Evolutionary conservation across 2,113 vertebrate genomes (phyloP).

Genomic region (Erythrolamprus reginae): DNA sequence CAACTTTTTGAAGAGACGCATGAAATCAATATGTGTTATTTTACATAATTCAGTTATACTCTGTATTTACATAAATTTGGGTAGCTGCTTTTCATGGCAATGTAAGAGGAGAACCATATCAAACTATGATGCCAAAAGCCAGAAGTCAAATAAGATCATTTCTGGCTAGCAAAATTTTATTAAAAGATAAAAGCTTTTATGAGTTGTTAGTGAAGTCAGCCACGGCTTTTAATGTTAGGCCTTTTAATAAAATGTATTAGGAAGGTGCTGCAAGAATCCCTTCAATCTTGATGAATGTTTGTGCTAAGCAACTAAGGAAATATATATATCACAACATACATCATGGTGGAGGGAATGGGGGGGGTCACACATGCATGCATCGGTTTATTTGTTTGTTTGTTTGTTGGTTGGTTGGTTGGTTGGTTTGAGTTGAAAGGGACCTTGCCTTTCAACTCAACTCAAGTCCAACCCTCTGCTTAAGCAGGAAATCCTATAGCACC

Average conservation of each 20-base stretch:
- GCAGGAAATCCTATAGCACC: no score
- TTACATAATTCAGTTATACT: not conserved
- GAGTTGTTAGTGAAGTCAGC: not conserved
- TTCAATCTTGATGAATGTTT: not conserved
- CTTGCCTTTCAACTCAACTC: no score
- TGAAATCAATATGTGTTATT: not conserved
- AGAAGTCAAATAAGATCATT: not conserved
- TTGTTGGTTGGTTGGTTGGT: no score
- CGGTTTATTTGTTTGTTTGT: no score
- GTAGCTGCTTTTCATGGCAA: not conserved
- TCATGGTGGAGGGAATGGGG: no score
- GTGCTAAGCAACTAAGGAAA: not conserved
- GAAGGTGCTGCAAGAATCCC: not conserved
- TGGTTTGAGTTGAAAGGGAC: no score
- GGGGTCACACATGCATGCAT: no score
- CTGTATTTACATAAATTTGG: not conserved
- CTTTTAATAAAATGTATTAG: not conserved
- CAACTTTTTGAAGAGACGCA: not conserved
- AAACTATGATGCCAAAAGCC: not conserved
- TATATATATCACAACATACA: not conserved
- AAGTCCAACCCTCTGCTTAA: no score
- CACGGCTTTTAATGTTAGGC: not conserved
- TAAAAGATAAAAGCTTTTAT: not conserved
- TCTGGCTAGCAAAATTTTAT: not conserved
- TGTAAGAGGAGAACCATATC: not conserved